These are phyloP conservation scores for Entomyzon cyanotis DNA, from an alignment of 2,113 vertebrate genomes.

Conservation along the genomic window DNA sequence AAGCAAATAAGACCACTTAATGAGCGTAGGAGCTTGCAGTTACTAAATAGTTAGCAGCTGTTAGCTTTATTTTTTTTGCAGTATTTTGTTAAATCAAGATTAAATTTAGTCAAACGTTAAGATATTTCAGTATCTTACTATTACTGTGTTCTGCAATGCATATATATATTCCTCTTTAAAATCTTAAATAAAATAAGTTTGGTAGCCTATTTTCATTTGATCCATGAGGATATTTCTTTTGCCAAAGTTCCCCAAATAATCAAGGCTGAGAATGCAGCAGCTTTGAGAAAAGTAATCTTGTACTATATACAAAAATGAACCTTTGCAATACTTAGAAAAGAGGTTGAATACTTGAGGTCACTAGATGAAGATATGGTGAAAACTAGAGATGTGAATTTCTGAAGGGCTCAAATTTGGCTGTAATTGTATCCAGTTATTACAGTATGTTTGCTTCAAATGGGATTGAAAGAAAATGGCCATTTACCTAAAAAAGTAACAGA, in stretches of 20 bases:
- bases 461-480: background rate
- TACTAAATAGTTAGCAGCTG: background rate
- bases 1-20: slow-evolving; percentile 22
- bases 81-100: background rate
- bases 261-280: background rate
- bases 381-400: background rate
- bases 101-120: background rate
- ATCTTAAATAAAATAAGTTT: background rate
- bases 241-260: background rate
- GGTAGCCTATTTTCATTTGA: background rate
- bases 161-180: background rate
- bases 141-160: background rate
- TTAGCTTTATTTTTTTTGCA: background rate
- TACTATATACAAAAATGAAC: background rate
- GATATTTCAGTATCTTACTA: background rate
- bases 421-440: background rate
- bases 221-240: background rate
- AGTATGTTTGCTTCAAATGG: background rate
- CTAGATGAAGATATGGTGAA: background rate
- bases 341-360: background rate
- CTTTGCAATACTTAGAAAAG: background rate
- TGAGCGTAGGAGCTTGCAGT: background rate
- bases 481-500: background rate
- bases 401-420: background rate
- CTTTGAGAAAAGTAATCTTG: background rate